Evolutionary conservation across 1,140 invertebrate genomes (phyloP).

Genomic region (Hylaeus volcanicus): DNA sequence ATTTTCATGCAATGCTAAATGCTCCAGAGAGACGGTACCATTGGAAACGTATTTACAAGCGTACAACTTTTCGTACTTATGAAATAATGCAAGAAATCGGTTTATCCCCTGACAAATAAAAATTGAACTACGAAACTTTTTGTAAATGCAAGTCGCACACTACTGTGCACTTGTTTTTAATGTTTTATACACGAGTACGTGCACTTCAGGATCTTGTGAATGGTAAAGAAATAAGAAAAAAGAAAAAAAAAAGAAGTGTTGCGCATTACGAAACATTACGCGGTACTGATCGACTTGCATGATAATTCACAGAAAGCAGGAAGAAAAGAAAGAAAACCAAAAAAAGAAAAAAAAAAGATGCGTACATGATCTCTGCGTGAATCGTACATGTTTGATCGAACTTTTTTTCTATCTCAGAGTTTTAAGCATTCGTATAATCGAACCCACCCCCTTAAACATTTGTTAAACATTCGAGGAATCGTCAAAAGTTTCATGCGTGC

Average conservation of each 20-base stretch:
- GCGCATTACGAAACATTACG: not conserved
- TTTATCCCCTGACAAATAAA: slow-evolving; percentile 15
- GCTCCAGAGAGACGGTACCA: slow-evolving; percentile 8
- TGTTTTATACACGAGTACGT: slow-evolving; percentile 1
- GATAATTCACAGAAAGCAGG: slow-evolving; percentile 4
- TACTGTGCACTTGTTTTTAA: slow-evolving; percentile 26
- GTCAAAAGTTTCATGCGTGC: slow-evolving; percentile 15
- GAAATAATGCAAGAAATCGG: not conserved
- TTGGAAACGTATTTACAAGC: slow-evolving; percentile 6
- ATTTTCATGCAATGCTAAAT: not conserved
- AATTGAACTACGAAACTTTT: not conserved
- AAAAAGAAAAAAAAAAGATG: not conserved
- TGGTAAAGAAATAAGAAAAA: not conserved
- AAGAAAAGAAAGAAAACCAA: not conserved
- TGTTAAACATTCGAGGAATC: slow-evolving; percentile 28
- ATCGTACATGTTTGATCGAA: slow-evolving; percentile 28
- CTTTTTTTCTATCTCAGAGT: slow-evolving; percentile 44
- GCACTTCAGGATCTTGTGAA: not conserved
- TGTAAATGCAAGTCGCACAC: slow-evolving; percentile 37
- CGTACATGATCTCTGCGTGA: slow-evolving; percentile 5
- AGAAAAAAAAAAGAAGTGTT: not conserved
- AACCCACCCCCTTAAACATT: not conserved
- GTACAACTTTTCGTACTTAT: slow-evolving; percentile 4
- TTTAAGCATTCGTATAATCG: slow-evolving; percentile 33
- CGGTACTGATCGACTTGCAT: slow-evolving; percentile 29